phyloP scores from a whole-genome alignment of 2,888 invertebrate species.

The Calameuta pallipes region DNA sequence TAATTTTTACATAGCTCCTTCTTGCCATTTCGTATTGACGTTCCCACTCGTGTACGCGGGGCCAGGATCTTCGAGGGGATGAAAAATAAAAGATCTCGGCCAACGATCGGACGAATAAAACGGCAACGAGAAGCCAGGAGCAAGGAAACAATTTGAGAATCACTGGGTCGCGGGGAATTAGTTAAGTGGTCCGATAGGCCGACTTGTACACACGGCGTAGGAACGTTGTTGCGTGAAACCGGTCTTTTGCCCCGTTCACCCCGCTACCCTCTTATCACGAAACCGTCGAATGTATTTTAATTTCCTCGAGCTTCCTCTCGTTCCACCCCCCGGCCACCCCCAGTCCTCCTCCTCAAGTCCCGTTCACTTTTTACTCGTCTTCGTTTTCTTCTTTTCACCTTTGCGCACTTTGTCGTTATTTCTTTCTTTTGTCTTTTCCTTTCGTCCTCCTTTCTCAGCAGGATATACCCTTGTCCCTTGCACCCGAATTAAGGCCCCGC shows the following conservation, averaged over 20 bases:
- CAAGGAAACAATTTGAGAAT: slow-evolving; percentile 20
- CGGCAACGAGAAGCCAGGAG: too few species aligned
- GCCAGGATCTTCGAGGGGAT: too few species aligned
- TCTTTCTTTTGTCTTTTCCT: background rate
- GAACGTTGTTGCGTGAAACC: slow-evolving; percentile 54
- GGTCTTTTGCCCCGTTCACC: slow-evolving; percentile 45
- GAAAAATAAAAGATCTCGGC: too few species aligned
- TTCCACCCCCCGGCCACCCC: background rate
- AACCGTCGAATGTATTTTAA: background rate
- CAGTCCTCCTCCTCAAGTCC: background rate
- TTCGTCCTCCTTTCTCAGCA: slow-evolving; percentile 2
- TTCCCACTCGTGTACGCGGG: too few species aligned
- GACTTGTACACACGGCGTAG: slow-evolving; percentile 57
- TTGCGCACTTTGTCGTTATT: slow-evolving; percentile 24
- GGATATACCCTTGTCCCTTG: slow-evolving; percentile 20
- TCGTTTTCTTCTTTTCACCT: slow-evolving; percentile 3
- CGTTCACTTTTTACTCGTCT: slow-evolving; percentile 7
- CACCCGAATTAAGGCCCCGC: slow-evolving; percentile 8
- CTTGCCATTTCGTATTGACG: too few species aligned
- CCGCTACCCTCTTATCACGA: background rate
- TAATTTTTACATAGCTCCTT: too few species aligned
- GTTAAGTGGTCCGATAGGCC: slow-evolving; percentile 47
- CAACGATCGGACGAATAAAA: too few species aligned
- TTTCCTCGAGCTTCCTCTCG: too few species aligned
- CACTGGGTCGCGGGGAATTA: slow-evolving; percentile 45